Conservation (phyloP, 2,888 invertebrate species). For the Mechanitis mazaeus region DNA sequence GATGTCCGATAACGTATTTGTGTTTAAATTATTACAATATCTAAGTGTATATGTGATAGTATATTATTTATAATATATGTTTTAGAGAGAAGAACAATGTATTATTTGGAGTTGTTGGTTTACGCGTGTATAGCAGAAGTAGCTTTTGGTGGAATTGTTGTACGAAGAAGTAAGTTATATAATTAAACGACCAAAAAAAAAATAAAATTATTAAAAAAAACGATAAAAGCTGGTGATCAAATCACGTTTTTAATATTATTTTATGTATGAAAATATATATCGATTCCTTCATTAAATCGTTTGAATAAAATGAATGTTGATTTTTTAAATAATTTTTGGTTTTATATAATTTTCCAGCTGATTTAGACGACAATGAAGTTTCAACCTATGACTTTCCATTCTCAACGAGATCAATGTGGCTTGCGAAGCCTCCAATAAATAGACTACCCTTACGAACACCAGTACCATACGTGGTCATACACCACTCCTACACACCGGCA, state of each 20-base stretch:
- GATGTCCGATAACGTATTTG: neutral
- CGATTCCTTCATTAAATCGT: no score
- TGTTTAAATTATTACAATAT: neutral
- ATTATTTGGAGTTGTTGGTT: conserved; percentile 12
- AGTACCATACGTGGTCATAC: conserved; percentile 82
- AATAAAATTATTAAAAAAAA: no score
- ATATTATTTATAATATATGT: neutral
- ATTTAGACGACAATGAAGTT: conserved; percentile 45
- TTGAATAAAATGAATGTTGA: neutral
- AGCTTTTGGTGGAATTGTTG: conserved; percentile 10
- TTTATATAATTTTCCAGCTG: conserved; percentile 13
- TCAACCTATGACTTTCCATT: conserved; percentile 50
- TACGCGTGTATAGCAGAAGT: conserved; percentile 12
- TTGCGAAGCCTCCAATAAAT: conserved; percentile 71
- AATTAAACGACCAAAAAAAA: no score
- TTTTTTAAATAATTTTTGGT: no score
- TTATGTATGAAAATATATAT: no score
- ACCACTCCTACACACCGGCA: conserved; percentile 79
- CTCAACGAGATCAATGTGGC: conserved; percentile 75
- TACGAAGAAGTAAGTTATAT: conserved; percentile 14
- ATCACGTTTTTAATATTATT: no score
- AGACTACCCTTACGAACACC: conserved; percentile 71
- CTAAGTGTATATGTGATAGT: neutral
- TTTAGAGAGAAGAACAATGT: conserved; percentile 10
- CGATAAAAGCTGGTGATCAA: no score